Evolutionary conservation across 2,113 vertebrate species (phyloP).

Genomic region (Lampris megalopsis): DNA sequence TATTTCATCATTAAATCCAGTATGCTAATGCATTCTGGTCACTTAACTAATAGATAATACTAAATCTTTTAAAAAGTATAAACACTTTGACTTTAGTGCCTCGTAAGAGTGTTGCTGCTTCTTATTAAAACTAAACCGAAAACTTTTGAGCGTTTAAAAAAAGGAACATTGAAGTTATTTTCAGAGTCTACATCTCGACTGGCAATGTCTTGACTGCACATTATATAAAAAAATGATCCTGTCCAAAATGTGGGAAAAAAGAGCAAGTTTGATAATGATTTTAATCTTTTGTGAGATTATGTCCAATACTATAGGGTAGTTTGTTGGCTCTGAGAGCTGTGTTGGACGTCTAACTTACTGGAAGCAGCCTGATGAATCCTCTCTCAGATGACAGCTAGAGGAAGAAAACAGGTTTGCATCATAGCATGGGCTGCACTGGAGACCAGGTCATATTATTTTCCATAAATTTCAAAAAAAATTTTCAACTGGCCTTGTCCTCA

Average conservation of each 20-base stretch:
- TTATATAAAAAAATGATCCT: background rate
- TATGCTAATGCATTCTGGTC: no score
- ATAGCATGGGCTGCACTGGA: constrained; percentile 1
- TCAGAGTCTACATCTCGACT: background rate
- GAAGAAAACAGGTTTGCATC: constrained; percentile 20
- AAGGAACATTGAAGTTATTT: no score
- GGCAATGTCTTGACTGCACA: background rate
- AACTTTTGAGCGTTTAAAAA: no score
- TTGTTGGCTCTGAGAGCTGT: no score
- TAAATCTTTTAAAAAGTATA: no score
- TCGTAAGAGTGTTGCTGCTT: no score
- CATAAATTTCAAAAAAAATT: constrained; percentile 4
- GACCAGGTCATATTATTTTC: background rate
- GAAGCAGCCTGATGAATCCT: background rate
- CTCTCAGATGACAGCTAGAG: background rate
- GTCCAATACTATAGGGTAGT: no score
- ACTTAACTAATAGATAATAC: no score
- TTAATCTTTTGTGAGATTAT: background rate
- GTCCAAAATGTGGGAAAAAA: background rate
- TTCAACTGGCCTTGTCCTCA: constrained; percentile 7
- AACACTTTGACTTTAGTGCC: no score
- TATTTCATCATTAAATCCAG: no score
- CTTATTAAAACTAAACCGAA: no score
- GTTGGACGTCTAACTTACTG: no score
- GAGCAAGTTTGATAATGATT: background rate